phyloP scores from a whole-genome alignment of 2,888 invertebrate genomes.

The Limenitis camilla region DNA sequence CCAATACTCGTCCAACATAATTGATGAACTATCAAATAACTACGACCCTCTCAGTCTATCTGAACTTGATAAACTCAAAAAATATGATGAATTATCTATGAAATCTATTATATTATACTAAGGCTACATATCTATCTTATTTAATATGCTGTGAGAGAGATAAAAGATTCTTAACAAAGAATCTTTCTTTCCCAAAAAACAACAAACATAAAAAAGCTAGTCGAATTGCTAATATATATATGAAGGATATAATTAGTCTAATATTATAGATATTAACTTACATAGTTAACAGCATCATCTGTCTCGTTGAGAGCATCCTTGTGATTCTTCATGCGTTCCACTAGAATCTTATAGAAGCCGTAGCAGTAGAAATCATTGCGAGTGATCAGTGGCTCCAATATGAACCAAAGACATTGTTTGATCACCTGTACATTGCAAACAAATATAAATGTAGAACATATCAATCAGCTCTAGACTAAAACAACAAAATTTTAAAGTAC shows the following conservation, averaged over 20 bases:
- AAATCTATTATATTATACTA: no score
- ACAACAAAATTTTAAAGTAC: background rate
- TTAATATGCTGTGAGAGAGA: no score
- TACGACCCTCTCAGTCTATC: no score
- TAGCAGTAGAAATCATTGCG: conserved; percentile 96
- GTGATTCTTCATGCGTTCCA: conserved; percentile 96
- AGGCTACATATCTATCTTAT: no score
- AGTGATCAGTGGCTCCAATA: conserved; percentile 93
- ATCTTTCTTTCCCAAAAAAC: no score
- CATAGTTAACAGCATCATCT: conserved; percentile 87
- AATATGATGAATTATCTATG: no score
- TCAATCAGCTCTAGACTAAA: background rate
- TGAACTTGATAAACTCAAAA: no score
- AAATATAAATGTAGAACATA: background rate
- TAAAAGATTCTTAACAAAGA: no score
- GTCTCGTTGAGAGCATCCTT: conserved; percentile 90
- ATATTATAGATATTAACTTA: conserved; percentile 58
- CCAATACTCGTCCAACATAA: no score
- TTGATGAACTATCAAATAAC: no score
- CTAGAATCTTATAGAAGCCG: conserved; percentile 94
- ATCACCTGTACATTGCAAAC: conserved; percentile 60
- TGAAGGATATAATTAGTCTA: background rate
- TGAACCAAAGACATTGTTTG: conserved; percentile 93
- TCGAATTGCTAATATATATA: no score
- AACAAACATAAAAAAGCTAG: no score